phyloP scores from a whole-genome alignment of 1,140 invertebrate species.

The Luehdorfia chinensis region DNA sequence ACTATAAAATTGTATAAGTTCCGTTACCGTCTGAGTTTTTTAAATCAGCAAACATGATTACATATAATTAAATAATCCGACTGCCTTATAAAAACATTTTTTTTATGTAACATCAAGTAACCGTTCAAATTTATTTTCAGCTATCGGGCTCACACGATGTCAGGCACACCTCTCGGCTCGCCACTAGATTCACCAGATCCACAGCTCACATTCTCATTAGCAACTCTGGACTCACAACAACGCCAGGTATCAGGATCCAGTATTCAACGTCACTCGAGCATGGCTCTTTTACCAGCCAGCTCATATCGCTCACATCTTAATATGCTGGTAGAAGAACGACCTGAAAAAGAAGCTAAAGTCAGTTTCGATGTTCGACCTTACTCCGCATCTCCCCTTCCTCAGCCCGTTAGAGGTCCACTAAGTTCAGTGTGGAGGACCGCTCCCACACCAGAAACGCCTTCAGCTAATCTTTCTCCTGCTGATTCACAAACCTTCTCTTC shows the following conservation, averaged over 20 bases:
- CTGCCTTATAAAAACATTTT: too few species aligned
- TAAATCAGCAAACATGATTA: too few species aligned
- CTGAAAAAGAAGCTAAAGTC: constrained; percentile 66
- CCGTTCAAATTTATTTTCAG: constrained; percentile 61
- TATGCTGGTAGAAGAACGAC: constrained; percentile 64
- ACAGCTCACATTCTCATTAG: constrained; percentile 79
- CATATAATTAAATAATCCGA: too few species aligned
- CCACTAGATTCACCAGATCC: constrained; percentile 83
- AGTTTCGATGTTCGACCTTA: constrained; percentile 68
- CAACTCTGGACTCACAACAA: constrained; percentile 79
- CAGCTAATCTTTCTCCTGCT: constrained; percentile 78
- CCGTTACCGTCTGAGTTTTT: too few species aligned
- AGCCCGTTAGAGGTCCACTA: constrained; percentile 53
- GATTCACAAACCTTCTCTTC: constrained; percentile 78
- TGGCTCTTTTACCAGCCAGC: constrained; percentile 62
- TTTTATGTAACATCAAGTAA: too few species aligned
- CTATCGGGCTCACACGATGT: constrained; percentile 82
- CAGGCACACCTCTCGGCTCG: constrained; percentile 81
- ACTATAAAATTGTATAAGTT: too few species aligned
- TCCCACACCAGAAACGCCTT: constrained; percentile 79
- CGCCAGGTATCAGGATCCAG: constrained; percentile 77
- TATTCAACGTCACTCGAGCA: constrained; percentile 63
- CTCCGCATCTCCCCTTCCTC: constrained; percentile 53
- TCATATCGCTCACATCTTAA: constrained; percentile 69
- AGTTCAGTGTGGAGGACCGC: constrained; percentile 66